Evolutionary conservation across 2,888 invertebrate species (phyloP).

Genomic region (Nomada ruficornis): DNA sequence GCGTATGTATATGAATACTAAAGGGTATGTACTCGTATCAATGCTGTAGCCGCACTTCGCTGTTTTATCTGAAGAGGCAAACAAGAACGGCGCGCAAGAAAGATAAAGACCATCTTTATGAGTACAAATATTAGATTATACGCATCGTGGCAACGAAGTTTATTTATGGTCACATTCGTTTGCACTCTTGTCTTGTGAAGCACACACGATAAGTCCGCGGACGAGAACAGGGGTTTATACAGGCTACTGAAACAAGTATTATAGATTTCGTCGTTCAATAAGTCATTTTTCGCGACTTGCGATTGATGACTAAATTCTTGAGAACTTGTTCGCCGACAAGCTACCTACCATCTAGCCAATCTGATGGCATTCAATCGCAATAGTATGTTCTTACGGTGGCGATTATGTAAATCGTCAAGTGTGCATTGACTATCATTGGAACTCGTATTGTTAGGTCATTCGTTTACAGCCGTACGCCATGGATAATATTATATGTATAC

Average conservation of each 20-base stretch:
- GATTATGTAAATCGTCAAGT: constrained; percentile 13
- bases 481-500: too few species aligned
- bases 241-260: background rate
- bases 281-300: background rate
- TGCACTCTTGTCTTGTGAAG: constrained; percentile 29
- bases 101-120: constrained; percentile 28
- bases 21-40: constrained; percentile 4
- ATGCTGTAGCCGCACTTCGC: constrained; percentile 16
- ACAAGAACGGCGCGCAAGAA: constrained; percentile 5
- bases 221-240: constrained; percentile 17
- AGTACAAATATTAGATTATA: constrained; percentile 36
- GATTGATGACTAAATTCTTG: background rate
- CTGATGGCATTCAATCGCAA: constrained; percentile 9
- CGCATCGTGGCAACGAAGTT: constrained; percentile 33
- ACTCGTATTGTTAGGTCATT: background rate
- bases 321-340: background rate
- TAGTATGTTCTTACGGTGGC: background rate
- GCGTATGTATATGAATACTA: background rate
- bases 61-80: constrained; percentile 52
- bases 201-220: constrained; percentile 50
- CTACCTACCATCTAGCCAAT: background rate
- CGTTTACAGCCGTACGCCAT: background rate
- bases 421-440: background rate
- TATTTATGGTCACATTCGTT: constrained; percentile 57
- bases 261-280: background rate